phyloP scores from a whole-genome alignment of 2,113 vertebrate genomes.

The Halichoeres trimaculatus region DNA sequence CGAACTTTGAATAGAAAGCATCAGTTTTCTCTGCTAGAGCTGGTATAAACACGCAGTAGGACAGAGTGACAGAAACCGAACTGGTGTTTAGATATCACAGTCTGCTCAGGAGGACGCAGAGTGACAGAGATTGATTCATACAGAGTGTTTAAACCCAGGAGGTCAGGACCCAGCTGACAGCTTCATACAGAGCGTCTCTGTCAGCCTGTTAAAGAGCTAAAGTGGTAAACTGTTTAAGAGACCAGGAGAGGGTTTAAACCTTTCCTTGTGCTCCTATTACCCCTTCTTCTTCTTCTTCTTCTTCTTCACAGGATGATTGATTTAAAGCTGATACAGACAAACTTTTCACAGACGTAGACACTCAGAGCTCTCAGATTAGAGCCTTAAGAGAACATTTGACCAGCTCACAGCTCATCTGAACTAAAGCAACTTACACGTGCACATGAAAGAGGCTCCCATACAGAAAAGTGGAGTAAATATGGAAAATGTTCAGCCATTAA shows the following conservation, averaged over 20 bases:
- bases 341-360: not conserved
- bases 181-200: conserved; percentile 26
- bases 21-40: no score
- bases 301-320: not conserved
- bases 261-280: no score
- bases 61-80: no score
- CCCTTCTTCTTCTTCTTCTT: not conserved
- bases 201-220: conserved; percentile 20
- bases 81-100: not conserved
- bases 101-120: not conserved
- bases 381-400: conserved; percentile 38
- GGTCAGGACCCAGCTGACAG: not conserved
- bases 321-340: conserved; percentile 5
- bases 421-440: conserved; percentile 17
- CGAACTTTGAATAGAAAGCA: no score
- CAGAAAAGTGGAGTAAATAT: conserved; percentile 21
- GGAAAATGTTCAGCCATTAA: conserved; percentile 37
- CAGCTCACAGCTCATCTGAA: conserved; percentile 35
- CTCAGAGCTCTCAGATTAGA: conserved; percentile 6
- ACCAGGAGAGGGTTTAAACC: conserved; percentile 12
- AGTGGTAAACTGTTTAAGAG: conserved; percentile 44
- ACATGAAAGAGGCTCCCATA: conserved; percentile 30
- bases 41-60: no score
- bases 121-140: not conserved
- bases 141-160: not conserved